phyloP scores from a whole-genome alignment of 2,113 vertebrate genomes.

The Dasyornis broadbenti region DNA sequence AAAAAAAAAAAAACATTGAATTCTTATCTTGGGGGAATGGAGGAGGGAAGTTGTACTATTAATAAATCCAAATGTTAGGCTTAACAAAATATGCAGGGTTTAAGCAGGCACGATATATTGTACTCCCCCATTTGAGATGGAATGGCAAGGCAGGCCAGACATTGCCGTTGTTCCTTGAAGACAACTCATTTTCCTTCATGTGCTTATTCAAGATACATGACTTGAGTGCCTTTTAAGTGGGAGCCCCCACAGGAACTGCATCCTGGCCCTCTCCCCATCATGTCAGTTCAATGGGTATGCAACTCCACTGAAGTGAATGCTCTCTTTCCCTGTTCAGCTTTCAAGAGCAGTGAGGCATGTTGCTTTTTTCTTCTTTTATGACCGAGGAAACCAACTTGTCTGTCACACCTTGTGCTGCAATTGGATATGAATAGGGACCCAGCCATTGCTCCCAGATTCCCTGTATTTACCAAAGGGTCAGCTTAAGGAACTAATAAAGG shows the following conservation, averaged over 20 bases:
- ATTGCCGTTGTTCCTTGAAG: neutral
- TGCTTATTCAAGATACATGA: neutral
- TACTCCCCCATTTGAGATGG: neutral
- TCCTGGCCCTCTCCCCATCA: neutral
- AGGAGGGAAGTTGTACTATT: neutral
- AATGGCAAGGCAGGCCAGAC: neutral
- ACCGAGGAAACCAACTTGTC: neutral
- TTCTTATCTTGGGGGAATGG: neutral
- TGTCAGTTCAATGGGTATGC: neutral
- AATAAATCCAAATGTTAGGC: conserved; percentile 17
- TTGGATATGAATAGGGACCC: neutral
- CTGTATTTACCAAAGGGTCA: neutral
- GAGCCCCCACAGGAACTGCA: neutral
- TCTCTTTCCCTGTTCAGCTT: neutral
- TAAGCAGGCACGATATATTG: neutral
- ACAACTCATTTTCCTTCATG: neutral
- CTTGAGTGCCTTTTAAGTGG: neutral
- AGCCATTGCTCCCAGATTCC: neutral
- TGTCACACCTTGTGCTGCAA: neutral
- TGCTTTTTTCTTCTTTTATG: neutral
- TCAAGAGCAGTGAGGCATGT: neutral
- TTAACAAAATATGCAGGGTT: conserved; percentile 1
- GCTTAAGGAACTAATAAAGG: neutral
- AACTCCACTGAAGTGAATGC: neutral
- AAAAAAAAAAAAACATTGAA: neutral